Evolutionary conservation across 35 echinoderm and acorn worm genomes (phyloP), one percentile per base, ranked within the genome.

Genomic region (Apostichopus parvimensis): DNA sequence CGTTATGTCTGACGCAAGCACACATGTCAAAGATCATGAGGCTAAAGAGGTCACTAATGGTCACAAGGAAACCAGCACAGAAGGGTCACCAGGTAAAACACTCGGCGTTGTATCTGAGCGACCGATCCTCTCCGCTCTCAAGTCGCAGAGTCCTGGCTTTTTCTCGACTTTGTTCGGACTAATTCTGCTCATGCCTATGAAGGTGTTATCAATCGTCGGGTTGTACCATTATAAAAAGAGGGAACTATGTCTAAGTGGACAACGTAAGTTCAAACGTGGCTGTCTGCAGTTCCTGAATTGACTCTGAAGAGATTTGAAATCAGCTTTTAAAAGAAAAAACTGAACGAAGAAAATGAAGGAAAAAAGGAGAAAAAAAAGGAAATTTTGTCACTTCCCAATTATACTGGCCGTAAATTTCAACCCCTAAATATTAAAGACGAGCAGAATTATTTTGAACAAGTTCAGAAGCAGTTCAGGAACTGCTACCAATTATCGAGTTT

Each of bases 201-300:
- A 88, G 86, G 57, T 88, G 21, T 66, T 88, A 28, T 28, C 86
- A 17, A 65, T 88, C 61, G 18, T 88, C 86, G 86, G 86, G 61
- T 88, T 88, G 86, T 88, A 88, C 86, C 23, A 52, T n/a, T 64
- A 24, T 72, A 60, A 26, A 28, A 88, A 88, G 86, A 88, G 86
- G 64, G 86, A 64, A 66, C 62, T 88, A 34, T 68, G 13, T 88
- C 86, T 88, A 54, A 88, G 86, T 25, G 86, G 86, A 88, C 86
- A 88, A 26, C 86, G 86, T 88, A 88, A 88, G 86, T 88, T 72
- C 15, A 73, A 66, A 71, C 17, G 13, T 52, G n/a, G 23, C 10
- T 22, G 64, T 66, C 57, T 88, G 86, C 86, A 72, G 34, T 88
- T 88, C 86, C 86, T 88, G n/a, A 88, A 88, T 88, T 88, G 61